Conservation (phyloP, 2,797 vertebrate genomes). For the Rhabdomys pumilio region DNA sequence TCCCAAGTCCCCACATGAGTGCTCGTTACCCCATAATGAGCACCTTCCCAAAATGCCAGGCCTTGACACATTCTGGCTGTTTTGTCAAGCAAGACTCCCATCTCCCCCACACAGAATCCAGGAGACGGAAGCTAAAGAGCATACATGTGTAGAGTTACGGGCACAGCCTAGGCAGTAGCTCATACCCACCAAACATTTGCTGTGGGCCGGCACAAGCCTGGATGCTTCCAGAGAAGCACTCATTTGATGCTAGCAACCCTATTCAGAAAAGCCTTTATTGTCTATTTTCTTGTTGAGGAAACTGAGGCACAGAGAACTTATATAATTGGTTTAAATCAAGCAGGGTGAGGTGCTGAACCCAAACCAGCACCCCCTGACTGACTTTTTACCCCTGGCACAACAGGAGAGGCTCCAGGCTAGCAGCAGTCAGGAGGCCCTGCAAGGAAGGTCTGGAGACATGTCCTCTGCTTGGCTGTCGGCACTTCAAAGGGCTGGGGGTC, state of each 20-base stretch:
- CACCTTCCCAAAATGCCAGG: background rate
- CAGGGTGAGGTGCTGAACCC: background rate
- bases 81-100: background rate
- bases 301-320: constrained; percentile 18
- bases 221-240: background rate
- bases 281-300: constrained; percentile 8
- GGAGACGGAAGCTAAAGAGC: background rate
- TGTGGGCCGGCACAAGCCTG: background rate
- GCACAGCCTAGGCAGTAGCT: background rate
- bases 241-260: background rate
- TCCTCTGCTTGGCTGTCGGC: background rate
- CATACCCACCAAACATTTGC: background rate
- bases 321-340: background rate
- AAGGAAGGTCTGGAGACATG: background rate
- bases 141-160: background rate
- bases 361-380: background rate
- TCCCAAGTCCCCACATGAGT: constrained; percentile 2
- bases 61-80: background rate
- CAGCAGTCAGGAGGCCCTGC: background rate
- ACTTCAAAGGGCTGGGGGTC: background rate
- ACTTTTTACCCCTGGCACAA: background rate
- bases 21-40: background rate
- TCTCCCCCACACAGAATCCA: background rate
- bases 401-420: background rate
- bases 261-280: background rate